These are phyloP conservation scores for Nipponacmea schrenckii DNA, from an alignment of 2,888 invertebrate species.

Conservation along the genomic window DNA sequence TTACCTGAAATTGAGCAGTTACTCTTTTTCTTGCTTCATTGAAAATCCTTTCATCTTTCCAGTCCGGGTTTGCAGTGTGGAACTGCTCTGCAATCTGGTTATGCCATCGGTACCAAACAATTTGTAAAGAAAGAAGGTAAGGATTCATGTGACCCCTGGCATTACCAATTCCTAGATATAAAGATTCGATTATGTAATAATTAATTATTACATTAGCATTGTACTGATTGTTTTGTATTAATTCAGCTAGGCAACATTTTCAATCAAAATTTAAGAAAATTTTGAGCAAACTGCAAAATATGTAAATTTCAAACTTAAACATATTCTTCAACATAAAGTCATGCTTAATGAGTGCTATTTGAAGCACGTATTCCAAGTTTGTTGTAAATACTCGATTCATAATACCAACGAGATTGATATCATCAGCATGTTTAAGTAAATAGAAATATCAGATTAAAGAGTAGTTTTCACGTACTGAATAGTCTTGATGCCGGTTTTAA, in stretches of 20 bases:
- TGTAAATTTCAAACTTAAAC: too few relatives aligned
- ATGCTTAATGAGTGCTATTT: too few relatives aligned
- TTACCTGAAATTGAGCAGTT: slow-evolving; percentile 89
- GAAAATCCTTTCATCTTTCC: slow-evolving; percentile 91
- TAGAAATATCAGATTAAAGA: too few relatives aligned
- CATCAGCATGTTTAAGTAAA: too few relatives aligned
- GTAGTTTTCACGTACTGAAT: slow-evolving; percentile 70
- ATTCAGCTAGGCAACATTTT: too few relatives aligned
- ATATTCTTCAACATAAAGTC: too few relatives aligned
- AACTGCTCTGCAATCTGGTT: slow-evolving; percentile 80
- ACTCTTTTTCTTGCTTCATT: slow-evolving; percentile 89
- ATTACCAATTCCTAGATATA: slow-evolving; percentile 88
- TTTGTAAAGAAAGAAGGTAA: slow-evolving; percentile 90
- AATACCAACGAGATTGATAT: too few relatives aligned
- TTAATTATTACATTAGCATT: not conserved
- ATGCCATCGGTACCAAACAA: slow-evolving; percentile 95
- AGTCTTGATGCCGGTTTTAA: slow-evolving; percentile 71
- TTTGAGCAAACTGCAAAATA: too few relatives aligned
- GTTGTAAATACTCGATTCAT: too few relatives aligned
- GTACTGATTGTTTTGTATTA: too few relatives aligned
- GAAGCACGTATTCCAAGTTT: too few relatives aligned
- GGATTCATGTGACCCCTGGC: slow-evolving; percentile 98
- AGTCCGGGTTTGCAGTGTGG: slow-evolving; percentile 78
- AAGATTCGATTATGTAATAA: slow-evolving; percentile 23
- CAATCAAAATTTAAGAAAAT: too few relatives aligned